Evolutionary conservation across 2,113 vertebrate genomes (phyloP), one percentile per base, ranked within the genome.

Genomic region (Rhagologus leucostigma): DNA sequence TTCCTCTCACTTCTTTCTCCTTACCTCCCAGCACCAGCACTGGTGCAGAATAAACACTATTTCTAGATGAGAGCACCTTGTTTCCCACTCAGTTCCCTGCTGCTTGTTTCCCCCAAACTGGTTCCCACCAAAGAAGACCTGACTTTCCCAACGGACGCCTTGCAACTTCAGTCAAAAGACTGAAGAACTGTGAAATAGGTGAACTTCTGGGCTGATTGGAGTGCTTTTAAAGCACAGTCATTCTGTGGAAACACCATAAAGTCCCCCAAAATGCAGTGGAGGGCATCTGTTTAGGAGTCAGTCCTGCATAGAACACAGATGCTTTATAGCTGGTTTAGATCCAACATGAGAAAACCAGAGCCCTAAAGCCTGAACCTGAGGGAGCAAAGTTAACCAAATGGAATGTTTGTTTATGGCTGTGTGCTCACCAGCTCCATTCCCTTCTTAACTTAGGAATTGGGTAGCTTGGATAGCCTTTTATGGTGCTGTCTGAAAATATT

Each of bases 381-480:
- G 41, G 63, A 83, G 70, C 83, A 88, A 92, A 94, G 64, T 96
- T 97, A 93, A 77, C 84, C 16, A 9, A 85, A 87, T 90, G 87
- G 93, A 97, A 96, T 95, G 95, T 92, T 94, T 96, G 89, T 95
- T 94, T 94, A 87, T 65, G 63, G 74, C 69, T 92, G 41, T 2
- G 3, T 1, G 5, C 37, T 93, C 83, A 74, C 62, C 74, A 88
- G 82, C 35, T 71, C 33, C 0, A 1, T 87, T 96, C 90, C 83
- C 62, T 92, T 93, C 63, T 90, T 96, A 95, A 94, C 64, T 94
- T 95, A 91, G 62, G 65, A 93, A 87, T 30, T 60, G 95, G 57
- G 84, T 92, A 80, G 83, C 39, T 93, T 90, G 59, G n/a, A 89
- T 84, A 90, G 69, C 96, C 96, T 97, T 97, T 97, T 97, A 97